Evolutionary conservation across 2,113 vertebrate species (phyloP), one percentile per base, ranked within the genome.

Genomic region (Paralichthys olivaceus): DNA sequence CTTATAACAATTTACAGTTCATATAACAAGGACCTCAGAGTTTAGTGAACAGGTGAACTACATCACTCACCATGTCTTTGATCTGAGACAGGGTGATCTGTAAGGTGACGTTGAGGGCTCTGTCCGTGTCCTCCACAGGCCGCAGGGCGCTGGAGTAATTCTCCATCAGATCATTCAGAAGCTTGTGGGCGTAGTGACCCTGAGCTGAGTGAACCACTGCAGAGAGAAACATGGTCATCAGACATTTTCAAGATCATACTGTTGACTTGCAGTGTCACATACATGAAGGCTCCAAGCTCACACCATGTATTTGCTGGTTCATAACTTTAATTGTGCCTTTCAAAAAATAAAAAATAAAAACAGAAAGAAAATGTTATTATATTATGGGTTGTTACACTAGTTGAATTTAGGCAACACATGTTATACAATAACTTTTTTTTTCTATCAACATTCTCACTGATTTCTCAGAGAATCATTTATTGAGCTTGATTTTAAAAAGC

Each of bases 11-110:
- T 19, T 29, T 26, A 34, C 17, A 32, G 8, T 37, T 9, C 15
- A 54, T 6, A 53, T 6, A 60, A 47, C n/a, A 11, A 62, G 1
- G 5, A 20, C 8, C 25, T 57, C 0, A 12, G 7, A 66, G 28
- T 20, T 40, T 47, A 2, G n/a, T 8, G 20, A 28, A 37, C 1
- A 29, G 19, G 47, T 59, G 14, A 29, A 56, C 6, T 1, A n/a
- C 0, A 4, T 1, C 17, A 90, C 96, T 90, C 87, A 99, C 98
- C 97, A 99, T 97, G 87, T 99, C 98, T 92, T 99, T 99, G 87
- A 99, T 99, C 90, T 99, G 98, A 54, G 96, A 98, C 61, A 99
- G 93, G 0, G 98, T 98, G 81, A 99, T 96, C 93, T 97, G 97
- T 85, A 99, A 92, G 0, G 97, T 99, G 84, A 99, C 97, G 23